Evolutionary conservation across 1,140 invertebrate genomes (phyloP), one percentile per base, ranked within the genome.

Genomic region (Drosophila funebris): DNA sequence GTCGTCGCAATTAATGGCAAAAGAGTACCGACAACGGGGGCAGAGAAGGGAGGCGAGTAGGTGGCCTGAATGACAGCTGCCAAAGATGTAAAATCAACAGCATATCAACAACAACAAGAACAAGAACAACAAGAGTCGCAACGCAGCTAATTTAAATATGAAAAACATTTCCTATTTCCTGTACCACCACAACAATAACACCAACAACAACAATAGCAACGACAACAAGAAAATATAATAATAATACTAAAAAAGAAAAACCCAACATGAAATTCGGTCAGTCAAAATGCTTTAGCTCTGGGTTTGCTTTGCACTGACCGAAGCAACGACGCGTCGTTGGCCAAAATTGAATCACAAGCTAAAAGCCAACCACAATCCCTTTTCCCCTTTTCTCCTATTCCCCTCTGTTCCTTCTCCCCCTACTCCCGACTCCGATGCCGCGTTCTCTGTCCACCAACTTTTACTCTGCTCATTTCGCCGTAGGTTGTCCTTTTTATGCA

Each of bases 91-190:
- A 48, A 57, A 64, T 69, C 33, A 61, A 62, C 33, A 31, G 33
- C 36, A 22, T 31, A 33, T 56, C 54, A 48, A 39, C 24, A 43
- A 48, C 24, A 41, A 54, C 43, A 18, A 46, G 7, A 46, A 43
- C 16, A 69, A 36, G n/a, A 36, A 7, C 24, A 52, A 56, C n/a
- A 61, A 58, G 37, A 50, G 53, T 6, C 29, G 27, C 48, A 66
- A 43, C 44, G 33, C 31, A 69, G 67, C 82, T 78, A 87, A 87
- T 87, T 88, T 88, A 83, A 83, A 87, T 87, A 75, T 82, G 78
- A 85, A 87, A 85, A 87, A 73, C 82, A 88, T 87, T 87, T 87
- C 83, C 82, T 87, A 85, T 88, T 85, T 85, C 82, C 82, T 88
- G 81, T 85, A 18, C 33, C 58, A 58, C 24, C 54, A 27, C 31